Percentiles rank a stretch among this genome's conserved stretches.
phyloP scores from a whole-genome alignment of 2,797 vertebrate genomes.

The Capromys pilorides region DNA sequence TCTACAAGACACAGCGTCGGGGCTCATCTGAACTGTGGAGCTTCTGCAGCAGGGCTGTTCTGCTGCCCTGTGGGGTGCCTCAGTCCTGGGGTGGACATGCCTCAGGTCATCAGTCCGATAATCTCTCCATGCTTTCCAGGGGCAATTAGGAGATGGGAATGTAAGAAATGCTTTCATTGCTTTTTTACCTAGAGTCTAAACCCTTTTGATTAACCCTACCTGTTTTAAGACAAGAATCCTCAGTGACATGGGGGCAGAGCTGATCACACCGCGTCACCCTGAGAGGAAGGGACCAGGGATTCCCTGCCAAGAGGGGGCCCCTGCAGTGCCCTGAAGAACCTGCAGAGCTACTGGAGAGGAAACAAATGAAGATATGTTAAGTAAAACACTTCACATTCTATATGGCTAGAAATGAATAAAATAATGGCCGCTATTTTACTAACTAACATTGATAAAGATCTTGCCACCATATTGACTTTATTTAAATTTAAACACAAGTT shows the following conservation, averaged over 20 bases:
- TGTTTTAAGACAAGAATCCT: neutral
- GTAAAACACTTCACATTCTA: neutral
- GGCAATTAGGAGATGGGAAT: neutral
- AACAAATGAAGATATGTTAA: neutral
- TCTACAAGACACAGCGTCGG: neutral
- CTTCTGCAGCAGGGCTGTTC: neutral
- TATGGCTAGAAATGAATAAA: neutral
- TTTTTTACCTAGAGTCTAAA: conserved; percentile 4
- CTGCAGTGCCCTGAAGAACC: neutral
- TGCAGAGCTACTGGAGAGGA: neutral
- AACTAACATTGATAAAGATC: neutral
- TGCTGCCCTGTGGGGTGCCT: neutral
- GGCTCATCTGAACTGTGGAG: neutral
- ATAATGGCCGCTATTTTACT: neutral
- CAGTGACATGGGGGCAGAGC: neutral
- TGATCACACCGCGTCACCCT: neutral
- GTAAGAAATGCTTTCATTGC: neutral
- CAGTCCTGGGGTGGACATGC: neutral
- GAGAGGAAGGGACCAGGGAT: neutral
- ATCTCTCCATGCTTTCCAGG: neutral
- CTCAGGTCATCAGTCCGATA: neutral
- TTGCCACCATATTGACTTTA: neutral
- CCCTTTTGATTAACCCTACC: neutral
- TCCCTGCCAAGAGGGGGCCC: accelerated
- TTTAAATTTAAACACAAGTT: conserved; percentile 33